Percentiles rank a stretch among this genome's conserved stretches.
These are phyloP conservation scores for Gryllus longicercus DNA, from an alignment of 2,888 invertebrate genomes.

Conservation along the genomic window DNA sequence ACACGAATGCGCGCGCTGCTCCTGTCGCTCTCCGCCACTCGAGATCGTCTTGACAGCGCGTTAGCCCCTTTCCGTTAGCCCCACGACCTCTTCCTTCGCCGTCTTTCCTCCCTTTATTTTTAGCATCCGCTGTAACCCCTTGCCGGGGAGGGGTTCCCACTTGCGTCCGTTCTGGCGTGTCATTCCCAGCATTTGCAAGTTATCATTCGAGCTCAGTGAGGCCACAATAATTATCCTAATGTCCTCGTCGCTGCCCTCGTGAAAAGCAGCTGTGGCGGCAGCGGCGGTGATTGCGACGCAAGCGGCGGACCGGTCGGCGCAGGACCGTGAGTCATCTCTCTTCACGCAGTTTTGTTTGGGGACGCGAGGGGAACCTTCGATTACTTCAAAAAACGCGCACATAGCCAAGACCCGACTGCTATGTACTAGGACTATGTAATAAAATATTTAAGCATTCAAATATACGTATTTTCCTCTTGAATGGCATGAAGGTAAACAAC, in stretches of 20 bases:
- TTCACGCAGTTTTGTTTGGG: too few species aligned
- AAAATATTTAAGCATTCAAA: too few species aligned
- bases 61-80: not conserved
- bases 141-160: not conserved
- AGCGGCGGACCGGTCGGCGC: too few species aligned
- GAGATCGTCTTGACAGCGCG: not conserved
- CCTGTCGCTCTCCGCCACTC: not conserved
- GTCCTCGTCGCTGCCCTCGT: not conserved
- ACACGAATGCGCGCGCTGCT: not conserved
- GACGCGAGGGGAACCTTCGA: too few species aligned
- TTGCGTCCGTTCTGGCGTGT: not conserved
- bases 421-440: too few species aligned
- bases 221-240: constrained; percentile 7
- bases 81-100: not conserved
- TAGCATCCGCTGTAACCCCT: not conserved
- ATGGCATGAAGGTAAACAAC: too few species aligned
- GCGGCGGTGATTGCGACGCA: too few species aligned
- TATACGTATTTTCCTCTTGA: too few species aligned
- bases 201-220: not conserved
- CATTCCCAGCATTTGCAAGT: not conserved
- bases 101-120: not conserved
- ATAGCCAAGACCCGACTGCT: too few species aligned
- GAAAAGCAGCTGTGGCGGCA: too few species aligned
- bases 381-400: too few species aligned
- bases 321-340: too few species aligned